A percentile compares a stretch with the other conserved stretches of the same genome.
phyloP scores from a whole-genome alignment of 2,797 vertebrate genomes.

The Lophotriccus pileatus region DNA sequence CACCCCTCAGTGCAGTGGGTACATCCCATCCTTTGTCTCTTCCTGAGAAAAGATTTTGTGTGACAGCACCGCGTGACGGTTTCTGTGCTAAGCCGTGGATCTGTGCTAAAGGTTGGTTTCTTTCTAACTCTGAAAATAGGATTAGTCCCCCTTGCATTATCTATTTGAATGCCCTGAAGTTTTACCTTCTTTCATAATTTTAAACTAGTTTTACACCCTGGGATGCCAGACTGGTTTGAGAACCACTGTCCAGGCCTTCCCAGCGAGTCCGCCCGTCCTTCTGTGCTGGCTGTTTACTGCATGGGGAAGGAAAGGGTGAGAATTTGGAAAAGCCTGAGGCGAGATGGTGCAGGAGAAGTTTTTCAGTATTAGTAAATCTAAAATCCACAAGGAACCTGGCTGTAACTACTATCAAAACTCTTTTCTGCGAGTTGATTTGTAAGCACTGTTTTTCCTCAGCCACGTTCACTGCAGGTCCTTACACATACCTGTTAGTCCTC shows the following conservation, averaged over 20 bases:
- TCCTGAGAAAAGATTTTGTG: neutral
- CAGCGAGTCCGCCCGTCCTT: neutral
- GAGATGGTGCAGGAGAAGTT: neutral
- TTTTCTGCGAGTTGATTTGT: neutral
- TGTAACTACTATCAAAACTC: neutral
- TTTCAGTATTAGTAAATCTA: neutral
- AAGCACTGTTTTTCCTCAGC: neutral
- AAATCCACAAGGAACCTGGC: neutral
- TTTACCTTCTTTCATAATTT: neutral
- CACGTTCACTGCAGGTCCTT: neutral
- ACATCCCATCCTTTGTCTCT: neutral
- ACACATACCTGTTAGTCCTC: neutral
- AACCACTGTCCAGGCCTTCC: neutral
- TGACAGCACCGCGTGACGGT: neutral
- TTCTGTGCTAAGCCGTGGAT: neutral
- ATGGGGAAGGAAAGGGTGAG: neutral
- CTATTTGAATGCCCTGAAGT: neutral
- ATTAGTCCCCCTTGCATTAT: neutral
- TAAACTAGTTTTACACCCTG: neutral
- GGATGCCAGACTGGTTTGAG: neutral
- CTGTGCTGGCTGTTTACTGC: neutral
- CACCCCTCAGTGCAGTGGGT: neutral
- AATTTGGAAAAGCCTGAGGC: neutral
- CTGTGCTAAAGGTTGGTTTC: constrained; percentile 1
- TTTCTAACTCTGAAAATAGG: neutral